A percentile compares a stretch with the other conserved stretches of the same genome.
Conservation (phyloP, 1,140 invertebrate genomes). For the Brachionus rotundiformis region DNA sequence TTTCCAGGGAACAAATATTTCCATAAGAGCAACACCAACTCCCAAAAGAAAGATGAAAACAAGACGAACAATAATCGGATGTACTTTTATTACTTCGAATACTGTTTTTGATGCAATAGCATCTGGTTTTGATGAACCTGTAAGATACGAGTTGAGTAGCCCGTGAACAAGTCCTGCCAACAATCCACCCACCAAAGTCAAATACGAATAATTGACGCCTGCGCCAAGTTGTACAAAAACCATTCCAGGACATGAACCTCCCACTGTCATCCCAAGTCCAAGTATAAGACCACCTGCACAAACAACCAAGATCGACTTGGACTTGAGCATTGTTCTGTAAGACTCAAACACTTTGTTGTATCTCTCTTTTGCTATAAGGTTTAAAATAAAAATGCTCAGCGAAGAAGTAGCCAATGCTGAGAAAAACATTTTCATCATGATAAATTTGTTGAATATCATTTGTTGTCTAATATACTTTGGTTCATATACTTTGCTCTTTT, state of each 20-base stretch:
- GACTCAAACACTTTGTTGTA: constrained; percentile 24
- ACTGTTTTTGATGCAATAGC: not conserved
- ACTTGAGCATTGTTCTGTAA: not conserved
- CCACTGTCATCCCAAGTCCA: constrained; percentile 32
- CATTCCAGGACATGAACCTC: constrained; percentile 38
- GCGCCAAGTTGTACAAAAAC: constrained; percentile 33
- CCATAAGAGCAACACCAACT: constrained; percentile 9
- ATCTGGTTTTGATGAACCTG: not conserved
- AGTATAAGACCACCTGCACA: constrained; percentile 15
- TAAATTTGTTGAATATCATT: constrained; percentile 40
- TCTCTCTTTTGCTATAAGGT: not conserved
- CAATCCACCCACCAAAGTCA: constrained; percentile 18
- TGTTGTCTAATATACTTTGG: constrained; percentile 38
- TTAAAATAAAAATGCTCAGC: not conserved
- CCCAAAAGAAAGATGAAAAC: not conserved
- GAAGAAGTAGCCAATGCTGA: not conserved
- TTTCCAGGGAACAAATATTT: constrained; percentile 38
- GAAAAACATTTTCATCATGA: constrained; percentile 52
- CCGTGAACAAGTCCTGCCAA: not conserved
- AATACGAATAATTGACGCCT: not conserved
- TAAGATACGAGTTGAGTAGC: constrained; percentile 1
- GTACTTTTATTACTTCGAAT: not conserved
- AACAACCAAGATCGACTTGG: constrained; percentile 21
- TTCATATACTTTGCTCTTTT: constrained; percentile 41
- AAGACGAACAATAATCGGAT: not conserved